Base-by-base conservation (phyloP, 1,140 invertebrate genomes). In the Latrodectus geometricus region DNA sequence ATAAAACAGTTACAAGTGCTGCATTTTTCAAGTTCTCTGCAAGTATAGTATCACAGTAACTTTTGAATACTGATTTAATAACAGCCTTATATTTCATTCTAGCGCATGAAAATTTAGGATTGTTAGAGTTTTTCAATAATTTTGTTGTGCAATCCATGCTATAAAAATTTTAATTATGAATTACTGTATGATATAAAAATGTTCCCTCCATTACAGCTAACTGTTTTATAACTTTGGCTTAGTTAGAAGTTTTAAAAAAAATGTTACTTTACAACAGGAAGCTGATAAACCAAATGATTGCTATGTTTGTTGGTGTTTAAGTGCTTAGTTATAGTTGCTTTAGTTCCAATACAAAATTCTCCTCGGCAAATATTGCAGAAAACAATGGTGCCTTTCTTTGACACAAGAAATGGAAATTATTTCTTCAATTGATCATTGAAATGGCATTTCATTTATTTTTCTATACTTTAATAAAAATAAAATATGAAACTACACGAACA, bases 11-110 rank as follows among this genome's bases (percentile, higher is more conserved):
- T 52, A 52, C 9, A 50, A 74, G 52, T 52, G 4, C 48, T 74
- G 48, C 14, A 50, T 50, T 74, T 74, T 74, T 52, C 72, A 74
- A 74, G 49, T 74, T 48, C 52, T 74, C 17, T 74, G 72, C 20
- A 74, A 52, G 72, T 74, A 74, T 74, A 52, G 52, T 74, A 52
- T 52, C 72, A n/a, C 17, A 74, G 72, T 52, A 74, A 52, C 11
- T 74, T 74, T 74, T 74, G 1, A 74, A 74, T 74, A 74, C 14
- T 74, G 12, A 74, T 74, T 52, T 74, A 50, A 74, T 74, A 74
- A 74, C 52, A 74, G 72, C n/a, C n/a, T n/a, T n/a, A 50, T 8
- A 74, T 74, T 50, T 74, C 52, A 7, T 50, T n/a, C 49, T 20
- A 14, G 72, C 49, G 7, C 35, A 72, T 72, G 8, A 35, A 72